Base-by-base conservation (phyloP, 2,888 invertebrate species). In the Anaspis maculata region DNA sequence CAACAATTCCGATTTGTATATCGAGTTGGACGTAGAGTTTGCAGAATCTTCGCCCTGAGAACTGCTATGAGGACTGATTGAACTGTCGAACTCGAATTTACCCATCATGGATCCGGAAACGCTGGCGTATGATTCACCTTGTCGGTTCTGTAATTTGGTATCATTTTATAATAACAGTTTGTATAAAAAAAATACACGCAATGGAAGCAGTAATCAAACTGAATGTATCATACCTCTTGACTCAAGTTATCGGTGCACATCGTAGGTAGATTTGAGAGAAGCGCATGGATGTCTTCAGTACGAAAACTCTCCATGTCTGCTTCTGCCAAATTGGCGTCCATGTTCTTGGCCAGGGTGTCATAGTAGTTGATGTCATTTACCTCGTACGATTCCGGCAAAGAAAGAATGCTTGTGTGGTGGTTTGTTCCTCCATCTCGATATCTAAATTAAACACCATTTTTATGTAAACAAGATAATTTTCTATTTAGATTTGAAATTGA, bases 301-400 rank as follows among this genome's bases (percentile, higher is more conserved):
- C 83, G 78, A 68, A 91, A 91, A 64, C 88, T 87, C 66, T 92
- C 91, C 84, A 92, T 92, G 67, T 92, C 92, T 35, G 90, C 89
- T 67, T 92, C 89, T 24, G 92, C 92, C 55, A 92, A 74, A 66
- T 91, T 91, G 41, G 89, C 90, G 68, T 92, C 91, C 67, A 91
- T 74, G 64, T 90, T 88, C 61, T 86, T 76, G 22, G 89, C 81
- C 57, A 90, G 70, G 59, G 86, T 86, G 66, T 90, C 88, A 64
- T 90, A 88, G 56, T 85, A 83, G 34, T 70, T 70, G 43, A 73
- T 55, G 45, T 72, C 71, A 24, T 56, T 56, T 1, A 81, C 81
- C 58, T 83, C 82, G 62, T 87, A 86, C 3, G 84, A 83, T 51
- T 83, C 83, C 35, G 85, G 84, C 50, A 87, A 72, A 31, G 86